These are phyloP conservation scores for Dryocosmus kuriphilus DNA, from an alignment of 2,888 invertebrate species.

Conservation along the genomic window DNA sequence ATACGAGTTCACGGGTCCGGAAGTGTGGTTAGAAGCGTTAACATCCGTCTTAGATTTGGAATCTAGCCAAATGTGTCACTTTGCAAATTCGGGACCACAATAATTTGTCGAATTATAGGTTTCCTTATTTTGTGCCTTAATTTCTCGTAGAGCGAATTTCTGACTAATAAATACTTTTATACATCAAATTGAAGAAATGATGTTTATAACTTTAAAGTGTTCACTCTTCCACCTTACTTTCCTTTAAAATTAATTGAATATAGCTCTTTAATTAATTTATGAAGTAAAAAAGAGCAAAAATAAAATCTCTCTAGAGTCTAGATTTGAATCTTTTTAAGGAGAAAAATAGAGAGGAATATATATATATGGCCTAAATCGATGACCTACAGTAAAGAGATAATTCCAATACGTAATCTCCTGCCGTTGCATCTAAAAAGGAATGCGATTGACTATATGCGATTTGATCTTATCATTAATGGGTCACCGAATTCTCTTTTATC, in stretches of 20 bases:
- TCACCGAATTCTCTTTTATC: not conserved
- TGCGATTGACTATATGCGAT: not conserved
- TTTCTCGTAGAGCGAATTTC: too few relatives aligned
- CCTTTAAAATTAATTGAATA: too few relatives aligned
- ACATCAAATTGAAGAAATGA: not conserved
- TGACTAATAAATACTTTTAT: not conserved
- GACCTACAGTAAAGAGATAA: not conserved
- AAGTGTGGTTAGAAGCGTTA: slow-evolving; percentile 36
- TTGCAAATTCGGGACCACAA: slow-evolving; percentile 5
- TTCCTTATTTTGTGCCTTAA: not conserved
- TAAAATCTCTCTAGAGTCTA: not conserved
- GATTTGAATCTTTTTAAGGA: not conserved
- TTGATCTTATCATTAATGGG: not conserved
- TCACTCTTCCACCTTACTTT: too few relatives aligned
- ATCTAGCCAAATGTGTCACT: slow-evolving; percentile 20
- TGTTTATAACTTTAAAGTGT: too few relatives aligned
- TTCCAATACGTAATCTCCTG: slow-evolving; percentile 11
- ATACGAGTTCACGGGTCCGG: slow-evolving; percentile 13
- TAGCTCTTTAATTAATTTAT: too few relatives aligned
- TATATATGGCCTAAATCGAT: not conserved
- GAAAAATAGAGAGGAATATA: not conserved
- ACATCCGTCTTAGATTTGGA: slow-evolving; percentile 22
- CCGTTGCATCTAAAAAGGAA: not conserved
- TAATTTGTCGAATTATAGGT: slow-evolving; percentile 17
- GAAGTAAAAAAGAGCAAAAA: too few relatives aligned